phyloP scores from a whole-genome alignment of 2,113 vertebrate genomes.

The Eudyptes chrysolophus region DNA sequence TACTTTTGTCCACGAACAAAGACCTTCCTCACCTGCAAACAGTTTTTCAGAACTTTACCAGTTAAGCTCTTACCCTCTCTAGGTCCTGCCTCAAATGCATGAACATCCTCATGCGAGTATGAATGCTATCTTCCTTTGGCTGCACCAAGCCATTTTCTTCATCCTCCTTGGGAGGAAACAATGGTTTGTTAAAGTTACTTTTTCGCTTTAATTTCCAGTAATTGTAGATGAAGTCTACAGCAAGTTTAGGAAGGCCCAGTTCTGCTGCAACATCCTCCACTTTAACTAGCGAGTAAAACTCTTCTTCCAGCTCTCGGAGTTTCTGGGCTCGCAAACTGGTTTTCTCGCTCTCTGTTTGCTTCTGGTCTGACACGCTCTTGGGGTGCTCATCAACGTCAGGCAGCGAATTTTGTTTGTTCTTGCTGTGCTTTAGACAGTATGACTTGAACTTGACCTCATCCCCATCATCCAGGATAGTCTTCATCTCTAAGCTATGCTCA shows the following conservation, averaged over 20 bases:
- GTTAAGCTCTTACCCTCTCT: conserved; percentile 86
- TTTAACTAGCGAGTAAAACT: conserved; percentile 88
- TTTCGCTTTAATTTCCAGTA: conserved; percentile 99
- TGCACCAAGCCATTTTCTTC: conserved; percentile 89
- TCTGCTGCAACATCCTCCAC: conserved; percentile 84
- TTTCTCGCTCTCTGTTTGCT: conserved; percentile 84
- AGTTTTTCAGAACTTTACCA: background rate
- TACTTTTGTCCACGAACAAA: background rate
- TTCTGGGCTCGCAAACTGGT: conserved; percentile 90
- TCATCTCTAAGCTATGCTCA: conserved; percentile 97
- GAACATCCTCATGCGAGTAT: conserved; percentile 98
- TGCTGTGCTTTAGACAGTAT: conserved; percentile 95
- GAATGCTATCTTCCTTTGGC: conserved; percentile 94
- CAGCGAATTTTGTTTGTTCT: conserved; percentile 77
- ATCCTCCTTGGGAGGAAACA: conserved; percentile 92
- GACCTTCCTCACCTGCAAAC: background rate
- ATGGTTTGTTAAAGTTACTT: conserved; percentile 91
- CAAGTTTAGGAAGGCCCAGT: conserved; percentile 79
- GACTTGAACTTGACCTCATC: conserved; percentile 99
- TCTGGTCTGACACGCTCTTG: conserved; percentile 80
- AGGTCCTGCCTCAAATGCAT: conserved; percentile 98
- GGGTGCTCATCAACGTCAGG: conserved; percentile 74
- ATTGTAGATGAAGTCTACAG: conserved; percentile 93
- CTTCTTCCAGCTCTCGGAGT: conserved; percentile 92
- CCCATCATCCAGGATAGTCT: conserved; percentile 94